A percentile compares a stretch with the other conserved stretches of the same genome.
Conservation (phyloP, 2,888 invertebrate genomes). For the Norana najaformis region DNA sequence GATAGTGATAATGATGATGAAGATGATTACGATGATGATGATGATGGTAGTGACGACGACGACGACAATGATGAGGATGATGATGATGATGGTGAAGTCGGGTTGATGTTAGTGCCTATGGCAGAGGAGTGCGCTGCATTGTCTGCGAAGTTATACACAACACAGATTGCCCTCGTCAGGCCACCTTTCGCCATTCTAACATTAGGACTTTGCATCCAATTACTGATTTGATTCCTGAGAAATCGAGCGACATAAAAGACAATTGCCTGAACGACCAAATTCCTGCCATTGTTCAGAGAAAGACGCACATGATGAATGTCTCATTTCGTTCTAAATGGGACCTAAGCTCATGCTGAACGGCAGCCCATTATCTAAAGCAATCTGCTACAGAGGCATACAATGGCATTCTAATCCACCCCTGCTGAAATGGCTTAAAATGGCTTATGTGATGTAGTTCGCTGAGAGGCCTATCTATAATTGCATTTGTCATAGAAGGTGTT, state of each 20-base stretch:
- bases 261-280: not conserved
- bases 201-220: not conserved
- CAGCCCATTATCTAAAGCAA: not conserved
- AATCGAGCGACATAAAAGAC: not conserved
- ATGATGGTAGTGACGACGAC: not conserved
- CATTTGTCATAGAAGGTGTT: no score
- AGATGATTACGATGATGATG: not conserved
- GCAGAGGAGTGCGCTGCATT: not conserved
- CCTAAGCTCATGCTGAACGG: not conserved
- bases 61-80: not conserved
- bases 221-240: not conserved
- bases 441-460: no score
- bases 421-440: no score
- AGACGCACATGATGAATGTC: not conserved
- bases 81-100: not conserved
- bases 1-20: not conserved
- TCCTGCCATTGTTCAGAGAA: not conserved
- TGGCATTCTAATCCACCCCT: no score
- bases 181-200: not conserved
- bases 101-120: not conserved
- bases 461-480: no score
- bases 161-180: not conserved
- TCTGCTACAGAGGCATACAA: not conserved
- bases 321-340: not conserved
- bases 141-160: not conserved